A percentile compares a stretch with the other conserved stretches of the same genome.
Evolutionary conservation across 2,888 invertebrate genomes (phyloP).

Genomic region (Cephus nigrinus): DNA sequence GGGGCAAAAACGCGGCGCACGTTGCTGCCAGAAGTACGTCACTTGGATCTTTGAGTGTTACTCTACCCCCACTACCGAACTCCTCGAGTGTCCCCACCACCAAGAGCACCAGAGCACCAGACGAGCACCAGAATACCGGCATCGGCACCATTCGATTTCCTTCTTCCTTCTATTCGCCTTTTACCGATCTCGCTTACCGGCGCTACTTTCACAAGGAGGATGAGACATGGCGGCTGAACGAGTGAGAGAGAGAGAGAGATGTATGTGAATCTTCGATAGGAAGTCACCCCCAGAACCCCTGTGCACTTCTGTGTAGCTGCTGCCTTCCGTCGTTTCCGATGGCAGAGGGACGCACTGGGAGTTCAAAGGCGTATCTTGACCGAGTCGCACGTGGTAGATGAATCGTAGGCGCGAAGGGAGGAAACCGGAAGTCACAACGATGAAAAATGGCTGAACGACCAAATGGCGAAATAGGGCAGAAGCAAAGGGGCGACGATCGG

Average conservation of each 20-base stretch:
- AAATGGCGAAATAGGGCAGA: slow-evolving; percentile 2
- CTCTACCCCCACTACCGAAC: slow-evolving; percentile 56
- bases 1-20: slow-evolving; percentile 56
- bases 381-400: background rate
- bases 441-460: background rate
- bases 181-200: slow-evolving; percentile 11
- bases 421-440: background rate
- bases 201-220: slow-evolving; percentile 4
- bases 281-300: background rate
- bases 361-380: background rate
- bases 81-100: slow-evolving; percentile 16
- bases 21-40: slow-evolving; percentile 62
- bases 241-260: slow-evolving; percentile 5
- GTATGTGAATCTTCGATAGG: slow-evolving; percentile 7
- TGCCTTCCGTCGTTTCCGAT: background rate
- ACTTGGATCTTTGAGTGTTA: slow-evolving; percentile 61
- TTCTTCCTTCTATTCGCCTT: slow-evolving; percentile 7
- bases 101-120: background rate
- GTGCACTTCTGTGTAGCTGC: background rate
- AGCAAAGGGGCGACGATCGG: slow-evolving; percentile 22
- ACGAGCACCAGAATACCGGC: background rate
- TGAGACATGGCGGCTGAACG: slow-evolving; percentile 1
- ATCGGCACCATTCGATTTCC: background rate
- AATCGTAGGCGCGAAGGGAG: background rate
- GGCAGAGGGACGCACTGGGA: background rate